Conservation (phyloP, 2,113 vertebrate species). For the Coturnix japonica region DNA sequence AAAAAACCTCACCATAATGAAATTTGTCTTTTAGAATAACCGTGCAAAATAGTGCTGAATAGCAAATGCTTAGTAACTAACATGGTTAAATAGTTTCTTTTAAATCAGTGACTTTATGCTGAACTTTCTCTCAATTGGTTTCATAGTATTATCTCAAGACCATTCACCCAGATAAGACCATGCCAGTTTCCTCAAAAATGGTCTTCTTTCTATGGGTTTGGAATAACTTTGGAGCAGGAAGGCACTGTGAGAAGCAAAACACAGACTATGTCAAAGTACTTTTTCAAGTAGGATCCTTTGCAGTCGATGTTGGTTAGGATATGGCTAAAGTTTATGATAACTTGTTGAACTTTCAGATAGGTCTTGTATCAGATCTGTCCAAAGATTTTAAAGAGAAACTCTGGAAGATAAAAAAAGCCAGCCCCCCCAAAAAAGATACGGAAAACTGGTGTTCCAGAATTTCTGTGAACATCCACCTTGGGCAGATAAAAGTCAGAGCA, state of each 20-base stretch:
- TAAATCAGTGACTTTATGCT: constrained; percentile 8
- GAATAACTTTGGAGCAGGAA: not conserved
- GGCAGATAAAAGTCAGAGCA: not conserved
- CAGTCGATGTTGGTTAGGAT: not conserved
- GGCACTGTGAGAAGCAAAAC: constrained; percentile 2
- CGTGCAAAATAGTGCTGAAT: not conserved
- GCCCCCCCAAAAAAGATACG: not conserved
- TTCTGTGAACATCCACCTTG: not conserved
- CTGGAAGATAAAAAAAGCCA: not conserved
- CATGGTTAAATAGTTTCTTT: constrained; percentile 14
- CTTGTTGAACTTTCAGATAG: not conserved
- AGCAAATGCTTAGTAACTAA: not conserved
- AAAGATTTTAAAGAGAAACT: not conserved
- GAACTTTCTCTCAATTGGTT: constrained; percentile 27
- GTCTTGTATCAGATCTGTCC: not conserved
- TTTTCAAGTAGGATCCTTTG: not conserved
- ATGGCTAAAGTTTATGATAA: constrained; percentile 7
- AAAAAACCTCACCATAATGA: not conserved
- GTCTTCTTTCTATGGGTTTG: not conserved
- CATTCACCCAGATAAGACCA: constrained; percentile 25
- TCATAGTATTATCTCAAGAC: constrained; percentile 55
- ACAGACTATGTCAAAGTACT: not conserved
- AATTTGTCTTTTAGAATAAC: constrained; percentile 11
- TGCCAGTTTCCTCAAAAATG: not conserved
- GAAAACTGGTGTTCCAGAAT: not conserved